A percentile compares a stretch with the other conserved stretches of the same genome.
Evolutionary conservation across 1,140 invertebrate genomes (phyloP).

Genomic region (Vanessa tameamea): DNA sequence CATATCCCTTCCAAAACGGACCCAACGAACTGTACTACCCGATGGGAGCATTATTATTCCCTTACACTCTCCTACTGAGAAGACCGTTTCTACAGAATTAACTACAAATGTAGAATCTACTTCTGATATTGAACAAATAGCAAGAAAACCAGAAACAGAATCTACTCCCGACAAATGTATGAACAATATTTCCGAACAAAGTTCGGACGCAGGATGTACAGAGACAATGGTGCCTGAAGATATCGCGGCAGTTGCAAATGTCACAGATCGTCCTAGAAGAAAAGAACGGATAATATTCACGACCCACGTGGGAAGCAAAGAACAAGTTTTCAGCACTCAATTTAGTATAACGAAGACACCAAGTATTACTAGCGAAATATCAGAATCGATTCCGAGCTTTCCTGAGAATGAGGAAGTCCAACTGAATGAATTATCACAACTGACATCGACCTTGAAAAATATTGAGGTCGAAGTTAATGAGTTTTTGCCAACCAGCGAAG

Average conservation of each 20-base stretch:
- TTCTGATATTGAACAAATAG: not conserved
- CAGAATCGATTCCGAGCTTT: slow-evolving; percentile 64
- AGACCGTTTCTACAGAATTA: slow-evolving; percentile 19
- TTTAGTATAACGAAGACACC: slow-evolving; percentile 76
- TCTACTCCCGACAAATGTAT: not conserved
- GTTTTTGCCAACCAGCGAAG: not conserved
- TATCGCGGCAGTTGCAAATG: slow-evolving; percentile 14
- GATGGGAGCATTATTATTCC: slow-evolving; percentile 81
- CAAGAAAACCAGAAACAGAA: slow-evolving; percentile 19
- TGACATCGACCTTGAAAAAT: slow-evolving; percentile 7
- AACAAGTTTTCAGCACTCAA: slow-evolving; percentile 74
- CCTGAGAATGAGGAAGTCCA: slow-evolving; percentile 51
- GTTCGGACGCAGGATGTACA: not conserved
- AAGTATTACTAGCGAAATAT: slow-evolving; percentile 71
- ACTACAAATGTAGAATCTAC: not conserved
- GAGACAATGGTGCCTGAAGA: slow-evolving; percentile 5
- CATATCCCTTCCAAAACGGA: slow-evolving; percentile 46
- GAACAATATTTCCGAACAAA: not conserved
- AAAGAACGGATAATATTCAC: slow-evolving; percentile 65
- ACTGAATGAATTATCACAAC: slow-evolving; percentile 11
- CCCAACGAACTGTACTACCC: slow-evolving; percentile 68
- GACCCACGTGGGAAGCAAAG: slow-evolving; percentile 68
- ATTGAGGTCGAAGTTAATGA: slow-evolving; percentile 64
- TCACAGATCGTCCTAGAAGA: slow-evolving; percentile 37
- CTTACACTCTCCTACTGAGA: slow-evolving; percentile 79